These are phyloP conservation scores for Hycleus cichorii DNA, from an alignment of 1,140 invertebrate genomes.

Conservation along the genomic window DNA sequence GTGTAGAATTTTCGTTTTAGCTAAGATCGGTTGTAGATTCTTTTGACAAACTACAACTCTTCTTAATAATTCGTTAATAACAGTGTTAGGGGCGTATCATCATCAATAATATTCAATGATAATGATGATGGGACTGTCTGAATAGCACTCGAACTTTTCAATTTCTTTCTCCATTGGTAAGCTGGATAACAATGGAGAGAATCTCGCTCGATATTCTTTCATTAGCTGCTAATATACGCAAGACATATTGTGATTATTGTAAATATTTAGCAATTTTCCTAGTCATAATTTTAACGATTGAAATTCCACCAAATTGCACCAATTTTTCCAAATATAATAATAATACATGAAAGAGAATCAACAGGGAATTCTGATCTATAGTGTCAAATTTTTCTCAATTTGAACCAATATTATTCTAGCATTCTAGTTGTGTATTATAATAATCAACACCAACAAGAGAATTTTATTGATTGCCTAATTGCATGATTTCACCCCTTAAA, in stretches of 20 bases:
- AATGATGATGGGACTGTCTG: background rate
- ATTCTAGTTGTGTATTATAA: background rate
- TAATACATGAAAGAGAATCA: no score
- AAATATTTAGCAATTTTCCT: no score
- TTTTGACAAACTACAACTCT: background rate
- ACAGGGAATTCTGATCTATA: no score
- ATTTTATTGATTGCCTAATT: background rate
- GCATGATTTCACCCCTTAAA: background rate
- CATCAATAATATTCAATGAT: background rate
- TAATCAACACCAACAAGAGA: background rate
- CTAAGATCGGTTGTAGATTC: background rate
- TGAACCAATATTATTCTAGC: no score
- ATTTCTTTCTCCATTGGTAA: background rate
- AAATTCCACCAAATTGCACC: no score
- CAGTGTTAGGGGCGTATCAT: no score
- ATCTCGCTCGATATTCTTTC: slow-evolving; percentile 27
- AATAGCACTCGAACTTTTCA: background rate
- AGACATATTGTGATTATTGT: no score
- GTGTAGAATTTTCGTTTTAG: no score
- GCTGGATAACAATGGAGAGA: slow-evolving; percentile 7
- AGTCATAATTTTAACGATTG: no score
- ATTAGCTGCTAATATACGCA: slow-evolving; percentile 3
- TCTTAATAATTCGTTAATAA: no score
- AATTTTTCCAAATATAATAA: no score
- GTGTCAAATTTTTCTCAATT: no score